Percentiles rank a stretch among this genome's conserved stretches.
These are phyloP conservation scores for Limnephilus lunatus DNA, from an alignment of 2,888 invertebrate species.

Conservation along the genomic window DNA sequence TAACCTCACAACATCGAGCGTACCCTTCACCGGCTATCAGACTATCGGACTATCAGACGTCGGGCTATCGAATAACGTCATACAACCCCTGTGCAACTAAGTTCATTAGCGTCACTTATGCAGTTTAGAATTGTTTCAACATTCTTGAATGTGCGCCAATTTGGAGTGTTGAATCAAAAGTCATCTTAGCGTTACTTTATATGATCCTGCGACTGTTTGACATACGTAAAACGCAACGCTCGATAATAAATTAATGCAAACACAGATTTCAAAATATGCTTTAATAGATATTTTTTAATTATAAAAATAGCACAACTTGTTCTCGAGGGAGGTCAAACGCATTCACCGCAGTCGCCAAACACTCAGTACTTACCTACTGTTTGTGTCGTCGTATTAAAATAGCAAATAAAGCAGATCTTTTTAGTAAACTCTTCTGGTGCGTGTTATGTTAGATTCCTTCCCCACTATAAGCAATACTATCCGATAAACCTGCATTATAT, in stretches of 20 bases:
- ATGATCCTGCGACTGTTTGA: background rate
- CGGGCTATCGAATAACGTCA: background rate
- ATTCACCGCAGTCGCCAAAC: background rate
- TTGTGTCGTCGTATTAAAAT: background rate
- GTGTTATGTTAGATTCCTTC: background rate
- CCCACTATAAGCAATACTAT: background rate
- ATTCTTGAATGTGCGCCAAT: background rate
- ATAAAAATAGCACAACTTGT: background rate
- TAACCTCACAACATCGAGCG: background rate
- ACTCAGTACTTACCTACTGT: background rate
- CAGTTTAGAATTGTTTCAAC: background rate
- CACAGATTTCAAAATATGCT: background rate
- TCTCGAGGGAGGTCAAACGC: constrained; percentile 17
- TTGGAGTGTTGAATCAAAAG: background rate
- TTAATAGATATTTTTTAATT: background rate
- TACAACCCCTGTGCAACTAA: background rate
- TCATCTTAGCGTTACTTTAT: background rate
- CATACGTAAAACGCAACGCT: background rate
- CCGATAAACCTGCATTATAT: constrained; percentile 17
- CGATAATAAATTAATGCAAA: background rate
- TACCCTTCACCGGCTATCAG: background rate
- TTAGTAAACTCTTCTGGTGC: background rate
- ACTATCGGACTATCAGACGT: no score
- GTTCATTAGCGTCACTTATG: background rate
- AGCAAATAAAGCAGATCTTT: background rate